phyloP scores from a whole-genome alignment of 1,140 invertebrate genomes.

The Lepidurus apus region DNA sequence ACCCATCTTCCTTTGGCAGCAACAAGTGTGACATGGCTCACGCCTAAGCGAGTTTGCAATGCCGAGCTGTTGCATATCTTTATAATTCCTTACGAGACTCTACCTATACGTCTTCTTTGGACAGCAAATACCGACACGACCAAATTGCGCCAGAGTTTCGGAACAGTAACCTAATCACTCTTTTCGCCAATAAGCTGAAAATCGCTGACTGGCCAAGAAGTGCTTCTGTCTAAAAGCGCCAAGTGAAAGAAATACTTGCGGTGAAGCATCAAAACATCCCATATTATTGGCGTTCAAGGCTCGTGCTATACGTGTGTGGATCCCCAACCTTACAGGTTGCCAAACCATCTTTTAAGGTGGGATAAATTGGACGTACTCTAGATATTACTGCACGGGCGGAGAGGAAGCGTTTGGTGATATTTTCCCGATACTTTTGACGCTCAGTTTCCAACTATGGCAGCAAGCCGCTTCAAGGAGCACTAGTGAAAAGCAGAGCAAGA shows the following conservation, averaged over 20 bases:
- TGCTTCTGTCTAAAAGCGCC: no score
- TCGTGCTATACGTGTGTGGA: no score
- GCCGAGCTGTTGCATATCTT: constrained; percentile 4
- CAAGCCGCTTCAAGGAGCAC: neutral
- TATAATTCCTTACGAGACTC: neutral
- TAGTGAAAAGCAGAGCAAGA: neutral
- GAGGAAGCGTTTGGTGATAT: neutral
- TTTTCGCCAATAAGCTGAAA: no score
- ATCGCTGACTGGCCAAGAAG: no score
- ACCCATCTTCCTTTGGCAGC: constrained; percentile 7
- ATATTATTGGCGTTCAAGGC: no score
- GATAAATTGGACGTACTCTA: no score
- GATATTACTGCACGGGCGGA: neutral
- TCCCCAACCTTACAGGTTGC: no score
- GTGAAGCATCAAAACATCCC: no score
- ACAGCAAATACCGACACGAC: no score
- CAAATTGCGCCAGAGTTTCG: no score
- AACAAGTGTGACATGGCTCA: constrained; percentile 10
- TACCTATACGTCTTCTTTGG: neutral
- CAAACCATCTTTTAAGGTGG: neutral
- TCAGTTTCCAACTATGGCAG: neutral
- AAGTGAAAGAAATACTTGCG: no score
- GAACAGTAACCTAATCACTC: no score
- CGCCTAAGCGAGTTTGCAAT: neutral
- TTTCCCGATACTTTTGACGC: neutral